These are phyloP conservation scores for Oreochromis tanganicae DNA, from an alignment of 2,113 vertebrate species.

Conservation along the genomic window DNA sequence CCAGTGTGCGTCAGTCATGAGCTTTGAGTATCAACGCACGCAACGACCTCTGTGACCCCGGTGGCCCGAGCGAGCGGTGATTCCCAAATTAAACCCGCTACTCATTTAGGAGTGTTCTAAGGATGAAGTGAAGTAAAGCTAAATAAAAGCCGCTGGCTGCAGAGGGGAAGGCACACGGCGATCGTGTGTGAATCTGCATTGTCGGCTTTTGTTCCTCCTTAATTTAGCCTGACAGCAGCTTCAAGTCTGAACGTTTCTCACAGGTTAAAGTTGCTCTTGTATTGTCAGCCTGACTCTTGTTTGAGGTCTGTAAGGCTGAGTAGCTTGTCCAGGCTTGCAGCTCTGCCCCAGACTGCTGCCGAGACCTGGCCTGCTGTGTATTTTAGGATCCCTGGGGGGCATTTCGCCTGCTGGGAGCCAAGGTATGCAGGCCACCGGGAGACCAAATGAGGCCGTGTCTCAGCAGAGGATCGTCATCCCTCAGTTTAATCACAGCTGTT, in stretches of 20 bases:
- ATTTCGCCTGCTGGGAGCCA: conserved; percentile 53
- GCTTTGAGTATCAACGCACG: background rate
- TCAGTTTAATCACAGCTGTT: conserved; percentile 52
- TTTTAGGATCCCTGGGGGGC: conserved; percentile 63
- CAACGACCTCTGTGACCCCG: conserved; percentile 36
- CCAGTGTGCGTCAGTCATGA: conserved; percentile 6
- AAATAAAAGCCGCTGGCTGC: conserved; percentile 19
- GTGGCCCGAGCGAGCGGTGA: background rate
- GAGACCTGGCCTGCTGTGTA: conserved; percentile 20
- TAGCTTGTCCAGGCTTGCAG: conserved; percentile 57
- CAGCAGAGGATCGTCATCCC: conserved; percentile 38
- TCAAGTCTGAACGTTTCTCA: background rate
- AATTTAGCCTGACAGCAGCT: background rate
- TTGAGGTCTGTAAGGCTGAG: conserved; percentile 6
- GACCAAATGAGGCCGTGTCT: conserved; percentile 66
- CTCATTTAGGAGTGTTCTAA: conserved; percentile 33
- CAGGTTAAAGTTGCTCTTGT: background rate
- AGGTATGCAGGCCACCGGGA: conserved; percentile 57
- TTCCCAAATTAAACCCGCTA: conserved; percentile 20
- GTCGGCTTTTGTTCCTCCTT: background rate
- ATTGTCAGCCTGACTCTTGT: conserved; percentile 2
- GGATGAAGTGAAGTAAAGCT: conserved; percentile 3
- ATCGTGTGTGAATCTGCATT: background rate
- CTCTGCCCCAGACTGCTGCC: background rate
- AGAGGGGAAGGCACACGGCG: background rate